phyloP scores from a whole-genome alignment of 2,113 vertebrate species.

The Cyprinus carpio region DNA sequence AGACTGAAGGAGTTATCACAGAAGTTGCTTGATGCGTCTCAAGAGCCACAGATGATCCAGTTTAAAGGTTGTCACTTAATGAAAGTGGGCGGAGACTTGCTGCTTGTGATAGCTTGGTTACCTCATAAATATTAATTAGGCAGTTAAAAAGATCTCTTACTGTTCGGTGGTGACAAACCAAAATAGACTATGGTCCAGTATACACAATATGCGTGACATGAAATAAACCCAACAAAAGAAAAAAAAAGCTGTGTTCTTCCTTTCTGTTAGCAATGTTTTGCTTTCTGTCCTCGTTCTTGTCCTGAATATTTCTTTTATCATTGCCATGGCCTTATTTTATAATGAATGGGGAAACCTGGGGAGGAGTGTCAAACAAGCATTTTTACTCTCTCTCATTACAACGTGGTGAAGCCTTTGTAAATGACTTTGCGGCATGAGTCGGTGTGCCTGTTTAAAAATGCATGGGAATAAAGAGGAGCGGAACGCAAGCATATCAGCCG shows the following conservation, averaged over 20 bases:
- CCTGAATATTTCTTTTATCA: constrained; percentile 20
- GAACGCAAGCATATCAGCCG: constrained; percentile 69
- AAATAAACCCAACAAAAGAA: neutral
- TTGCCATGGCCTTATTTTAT: constrained; percentile 62
- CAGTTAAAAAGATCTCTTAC: neutral
- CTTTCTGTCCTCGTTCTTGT: constrained; percentile 18
- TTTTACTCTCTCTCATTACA: constrained; percentile 64
- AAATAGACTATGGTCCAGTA: neutral
- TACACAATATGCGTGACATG: too few species aligned
- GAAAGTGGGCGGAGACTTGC: neutral
- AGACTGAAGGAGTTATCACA: neutral
- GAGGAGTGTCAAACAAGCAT: constrained; percentile 63
- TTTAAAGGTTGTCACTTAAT: neutral
- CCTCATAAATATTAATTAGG: neutral
- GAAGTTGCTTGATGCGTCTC: too few species aligned
- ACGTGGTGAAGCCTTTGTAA: constrained; percentile 67
- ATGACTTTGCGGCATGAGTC: constrained; percentile 67
- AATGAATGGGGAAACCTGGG: constrained; percentile 70
- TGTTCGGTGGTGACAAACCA: neutral
- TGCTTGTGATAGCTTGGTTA: neutral
- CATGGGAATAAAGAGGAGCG: constrained; percentile 73
- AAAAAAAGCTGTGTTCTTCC: neutral
- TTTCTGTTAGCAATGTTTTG: neutral
- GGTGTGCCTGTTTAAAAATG: constrained; percentile 76
- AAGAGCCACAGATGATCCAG: constrained; percentile 16